These are phyloP conservation scores for Choristoneura rosaceana DNA, from an alignment of 2,888 invertebrate genomes.

Conservation along the genomic window DNA sequence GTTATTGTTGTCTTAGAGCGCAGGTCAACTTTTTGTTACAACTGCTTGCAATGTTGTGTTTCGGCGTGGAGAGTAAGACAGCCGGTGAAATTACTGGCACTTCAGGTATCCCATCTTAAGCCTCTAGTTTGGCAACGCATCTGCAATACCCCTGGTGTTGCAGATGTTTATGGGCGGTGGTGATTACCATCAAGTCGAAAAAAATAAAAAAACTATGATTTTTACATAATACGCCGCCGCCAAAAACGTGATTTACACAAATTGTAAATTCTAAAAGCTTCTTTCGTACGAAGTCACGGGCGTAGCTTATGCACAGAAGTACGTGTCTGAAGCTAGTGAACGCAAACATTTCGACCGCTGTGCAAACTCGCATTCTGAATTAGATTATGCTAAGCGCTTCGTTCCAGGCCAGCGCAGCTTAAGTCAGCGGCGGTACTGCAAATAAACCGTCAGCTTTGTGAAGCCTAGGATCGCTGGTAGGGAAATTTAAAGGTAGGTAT, in stretches of 20 bases:
- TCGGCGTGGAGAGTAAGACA: too few species aligned
- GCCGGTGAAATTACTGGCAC: too few species aligned
- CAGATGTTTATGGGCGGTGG: too few species aligned
- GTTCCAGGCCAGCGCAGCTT: constrained; percentile 12
- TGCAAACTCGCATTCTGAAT: constrained; percentile 24
- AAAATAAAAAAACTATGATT: too few species aligned
- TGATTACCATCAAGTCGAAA: too few species aligned
- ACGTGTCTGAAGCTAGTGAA: constrained; percentile 18
- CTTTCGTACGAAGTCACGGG: not conserved
- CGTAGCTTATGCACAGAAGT: not conserved
- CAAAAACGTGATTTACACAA: not conserved
- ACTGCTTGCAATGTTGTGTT: too few species aligned
- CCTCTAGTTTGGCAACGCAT: too few species aligned
- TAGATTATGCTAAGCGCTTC: constrained; percentile 26
- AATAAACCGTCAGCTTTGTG: not conserved
- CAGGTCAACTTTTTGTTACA: too few species aligned
- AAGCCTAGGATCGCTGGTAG: not conserved
- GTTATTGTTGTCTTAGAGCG: too few species aligned
- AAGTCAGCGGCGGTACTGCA: constrained; percentile 3
- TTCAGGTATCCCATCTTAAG: too few species aligned
- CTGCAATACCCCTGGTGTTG: too few species aligned
- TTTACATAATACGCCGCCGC: too few species aligned
- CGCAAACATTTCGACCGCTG: constrained; percentile 22
- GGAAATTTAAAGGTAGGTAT: not conserved
- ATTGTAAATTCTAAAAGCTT: constrained; percentile 1